A percentile compares a stretch with the other conserved stretches of the same genome.
Evolutionary conservation across 2,797 vertebrate species (phyloP).

Genomic region (Gallinago solitaria): DNA sequence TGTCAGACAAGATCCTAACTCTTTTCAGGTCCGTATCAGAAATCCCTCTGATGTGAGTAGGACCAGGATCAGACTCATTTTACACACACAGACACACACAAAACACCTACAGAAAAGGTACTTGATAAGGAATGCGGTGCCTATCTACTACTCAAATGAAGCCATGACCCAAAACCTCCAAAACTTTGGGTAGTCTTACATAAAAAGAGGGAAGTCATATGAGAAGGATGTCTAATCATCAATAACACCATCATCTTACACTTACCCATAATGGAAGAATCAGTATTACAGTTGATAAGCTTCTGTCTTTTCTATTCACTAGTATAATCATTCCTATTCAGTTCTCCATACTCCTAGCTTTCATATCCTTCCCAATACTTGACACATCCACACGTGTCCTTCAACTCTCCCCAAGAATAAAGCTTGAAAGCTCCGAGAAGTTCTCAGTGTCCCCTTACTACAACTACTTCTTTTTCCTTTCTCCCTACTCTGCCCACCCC

Average conservation of each 20-base stretch:
- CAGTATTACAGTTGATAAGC: neutral
- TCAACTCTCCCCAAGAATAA: neutral
- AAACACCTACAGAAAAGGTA: neutral
- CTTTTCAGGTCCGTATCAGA: neutral
- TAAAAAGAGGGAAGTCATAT: neutral
- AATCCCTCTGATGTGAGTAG: neutral
- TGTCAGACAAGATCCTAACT: neutral
- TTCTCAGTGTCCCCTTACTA: neutral
- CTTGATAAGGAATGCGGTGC: neutral
- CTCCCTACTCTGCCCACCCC: too few species aligned
- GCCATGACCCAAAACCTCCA: neutral
- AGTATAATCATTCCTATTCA: neutral
- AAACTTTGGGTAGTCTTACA: neutral
- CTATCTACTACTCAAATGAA: neutral
- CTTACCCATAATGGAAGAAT: neutral
- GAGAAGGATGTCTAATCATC: neutral
- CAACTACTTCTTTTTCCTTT: neutral
- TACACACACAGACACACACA: neutral
- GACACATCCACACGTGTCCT: neutral
- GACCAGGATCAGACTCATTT: neutral
- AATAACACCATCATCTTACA: neutral
- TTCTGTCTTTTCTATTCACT: neutral
- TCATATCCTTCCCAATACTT: neutral
- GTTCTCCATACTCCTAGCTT: neutral
- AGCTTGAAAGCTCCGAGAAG: neutral